Conservation (phyloP, 2,113 vertebrate species). For the Pavo muticus region DNA sequence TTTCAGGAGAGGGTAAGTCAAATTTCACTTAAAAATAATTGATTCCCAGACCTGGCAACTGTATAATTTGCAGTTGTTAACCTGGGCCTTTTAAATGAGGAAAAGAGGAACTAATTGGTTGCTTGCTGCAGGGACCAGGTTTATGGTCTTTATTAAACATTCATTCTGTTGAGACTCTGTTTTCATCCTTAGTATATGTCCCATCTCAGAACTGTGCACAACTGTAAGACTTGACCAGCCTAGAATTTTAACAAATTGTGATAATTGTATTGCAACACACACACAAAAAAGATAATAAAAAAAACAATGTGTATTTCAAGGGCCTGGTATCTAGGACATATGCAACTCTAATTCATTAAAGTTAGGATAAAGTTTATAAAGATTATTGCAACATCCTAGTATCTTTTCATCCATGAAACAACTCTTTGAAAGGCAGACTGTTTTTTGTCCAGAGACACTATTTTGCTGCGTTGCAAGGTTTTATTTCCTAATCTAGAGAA, state of each 20-base stretch:
- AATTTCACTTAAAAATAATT: neutral
- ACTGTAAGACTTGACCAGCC: neutral
- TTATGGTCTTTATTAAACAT: neutral
- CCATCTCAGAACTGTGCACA: neutral
- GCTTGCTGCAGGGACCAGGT: neutral
- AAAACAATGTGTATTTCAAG: neutral
- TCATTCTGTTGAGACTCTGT: neutral
- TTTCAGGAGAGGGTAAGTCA: neutral
- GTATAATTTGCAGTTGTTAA: neutral
- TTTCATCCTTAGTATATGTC: neutral
- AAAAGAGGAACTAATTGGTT: neutral
- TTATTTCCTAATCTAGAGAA: neutral
- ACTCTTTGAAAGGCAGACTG: neutral
- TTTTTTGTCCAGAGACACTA: neutral
- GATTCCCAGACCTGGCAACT: neutral
- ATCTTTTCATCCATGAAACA: neutral
- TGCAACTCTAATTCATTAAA: neutral
- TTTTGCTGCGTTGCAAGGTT: neutral
- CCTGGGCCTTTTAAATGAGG: neutral
- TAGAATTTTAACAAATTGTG: neutral
- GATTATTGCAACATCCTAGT: neutral
- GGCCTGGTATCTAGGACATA: neutral
- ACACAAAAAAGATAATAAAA: neutral
- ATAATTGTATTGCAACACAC: neutral
- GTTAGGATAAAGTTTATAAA: neutral